These are phyloP conservation scores for Empidonax traillii DNA, from an alignment of 2,113 vertebrate genomes.

Conservation along the genomic window DNA sequence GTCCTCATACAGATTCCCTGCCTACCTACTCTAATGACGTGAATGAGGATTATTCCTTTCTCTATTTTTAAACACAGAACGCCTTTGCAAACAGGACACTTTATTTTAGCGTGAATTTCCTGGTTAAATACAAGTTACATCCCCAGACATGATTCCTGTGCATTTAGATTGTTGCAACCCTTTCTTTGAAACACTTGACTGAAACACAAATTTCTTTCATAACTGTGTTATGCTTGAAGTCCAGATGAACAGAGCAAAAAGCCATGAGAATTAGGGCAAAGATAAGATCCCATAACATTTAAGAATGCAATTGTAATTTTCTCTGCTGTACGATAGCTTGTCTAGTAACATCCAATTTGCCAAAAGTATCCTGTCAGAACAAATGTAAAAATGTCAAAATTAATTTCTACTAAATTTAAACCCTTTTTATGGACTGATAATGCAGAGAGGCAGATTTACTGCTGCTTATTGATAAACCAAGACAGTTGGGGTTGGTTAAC, in stretches of 20 bases:
- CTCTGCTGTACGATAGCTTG: not conserved
- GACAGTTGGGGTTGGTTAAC: not conserved
- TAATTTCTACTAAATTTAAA: not conserved
- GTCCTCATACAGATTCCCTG: not conserved
- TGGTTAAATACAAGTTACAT: not conserved
- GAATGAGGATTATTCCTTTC: not conserved
- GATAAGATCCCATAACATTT: not conserved
- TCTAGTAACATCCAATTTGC: not conserved
- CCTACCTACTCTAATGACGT: not conserved
- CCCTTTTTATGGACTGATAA: not conserved
- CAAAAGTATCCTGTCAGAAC: not conserved
- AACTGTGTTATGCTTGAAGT: not conserved
- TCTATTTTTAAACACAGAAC: slow-evolving; percentile 22
- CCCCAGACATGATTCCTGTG: not conserved
- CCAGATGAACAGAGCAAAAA: slow-evolving; percentile 15
- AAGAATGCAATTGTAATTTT: slow-evolving; percentile 15
- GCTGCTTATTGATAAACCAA: not conserved
- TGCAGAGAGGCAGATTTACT: not conserved
- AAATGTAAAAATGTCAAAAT: not conserved
- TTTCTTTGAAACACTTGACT: not conserved
- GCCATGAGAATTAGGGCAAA: slow-evolving; percentile 31
- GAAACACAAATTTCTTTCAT: slow-evolving; percentile 22
- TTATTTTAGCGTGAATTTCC: slow-evolving; percentile 45
- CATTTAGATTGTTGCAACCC: not conserved
- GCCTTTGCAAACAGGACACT: not conserved